These are phyloP conservation scores for Scaptodrosophila lebanonensis DNA, from an alignment of 1,140 invertebrate species.

Conservation along the genomic window DNA sequence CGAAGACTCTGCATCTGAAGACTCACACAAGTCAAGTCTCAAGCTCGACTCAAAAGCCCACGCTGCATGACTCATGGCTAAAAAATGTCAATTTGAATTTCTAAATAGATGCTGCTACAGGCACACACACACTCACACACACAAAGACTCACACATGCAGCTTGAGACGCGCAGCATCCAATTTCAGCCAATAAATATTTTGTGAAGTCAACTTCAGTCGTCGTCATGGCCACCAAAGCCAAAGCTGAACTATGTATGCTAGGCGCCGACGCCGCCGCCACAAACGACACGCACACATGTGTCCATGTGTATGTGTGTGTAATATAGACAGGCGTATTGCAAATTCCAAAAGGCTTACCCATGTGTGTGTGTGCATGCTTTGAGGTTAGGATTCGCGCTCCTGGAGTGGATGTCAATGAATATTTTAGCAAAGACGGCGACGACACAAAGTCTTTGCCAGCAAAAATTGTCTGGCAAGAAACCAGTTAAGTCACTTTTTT, in stretches of 20 bases:
- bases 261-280: too few species aligned
- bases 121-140: conserved; percentile 39
- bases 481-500: conserved; percentile 57
- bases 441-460: conserved; percentile 58
- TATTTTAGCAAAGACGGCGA: conserved; percentile 24
- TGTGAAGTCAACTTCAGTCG: conserved; percentile 17
- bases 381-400: conserved; percentile 48
- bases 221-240: conserved; percentile 31
- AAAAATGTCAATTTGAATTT: conserved; percentile 73
- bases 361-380: conserved; percentile 36
- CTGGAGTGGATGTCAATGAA: conserved; percentile 64
- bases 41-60: conserved; percentile 38
- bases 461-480: conserved; percentile 21
- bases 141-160: conserved; percentile 5
- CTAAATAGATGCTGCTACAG: conserved; percentile 70
- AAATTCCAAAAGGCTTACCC: conserved; percentile 62
- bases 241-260: conserved; percentile 50
- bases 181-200: conserved; percentile 72
- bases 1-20: conserved; percentile 1
- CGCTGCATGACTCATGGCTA: conserved; percentile 63
- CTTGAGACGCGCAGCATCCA: conserved; percentile 58
- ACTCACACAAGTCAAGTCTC: conserved; percentile 1
- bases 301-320: conserved; percentile 14
- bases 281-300: too few species aligned
- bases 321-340: conserved; percentile 41